phyloP scores from a whole-genome alignment of 2,888 invertebrate genomes.

The Leucophora obtusa region DNA sequence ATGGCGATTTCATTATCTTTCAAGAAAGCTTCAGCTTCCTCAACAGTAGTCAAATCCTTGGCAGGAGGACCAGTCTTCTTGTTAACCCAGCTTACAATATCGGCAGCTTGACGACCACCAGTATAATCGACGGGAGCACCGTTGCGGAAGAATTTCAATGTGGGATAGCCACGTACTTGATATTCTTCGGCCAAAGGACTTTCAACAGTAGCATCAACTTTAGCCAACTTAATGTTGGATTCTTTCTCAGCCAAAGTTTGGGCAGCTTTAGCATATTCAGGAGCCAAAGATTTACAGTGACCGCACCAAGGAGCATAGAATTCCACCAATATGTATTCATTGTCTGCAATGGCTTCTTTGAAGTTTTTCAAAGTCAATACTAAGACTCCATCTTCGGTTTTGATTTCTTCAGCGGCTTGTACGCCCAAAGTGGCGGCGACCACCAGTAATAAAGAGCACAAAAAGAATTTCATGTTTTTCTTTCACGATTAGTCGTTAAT shows the following conservation, averaged over 20 bases:
- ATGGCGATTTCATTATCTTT: slow-evolving; percentile 88
- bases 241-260: slow-evolving; percentile 87
- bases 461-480: slow-evolving; percentile 73
- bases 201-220: slow-evolving; percentile 98
- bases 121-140: slow-evolving; percentile 91
- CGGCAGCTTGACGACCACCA: slow-evolving; percentile 94
- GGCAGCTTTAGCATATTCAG: slow-evolving; percentile 97
- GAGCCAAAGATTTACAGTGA: slow-evolving; percentile 98
- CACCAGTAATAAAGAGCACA: slow-evolving; percentile 74
- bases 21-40: slow-evolving; percentile 90
- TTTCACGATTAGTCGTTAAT: slow-evolving; percentile 13
- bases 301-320: slow-evolving; percentile 99
- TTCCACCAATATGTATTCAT: slow-evolving; percentile 94
- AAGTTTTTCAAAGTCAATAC: slow-evolving; percentile 94
- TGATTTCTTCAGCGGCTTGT: slow-evolving; percentile 81
- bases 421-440: slow-evolving; percentile 71
- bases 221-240: slow-evolving; percentile 92
- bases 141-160: slow-evolving; percentile 96
- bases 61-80: slow-evolving; percentile 99
- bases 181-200: slow-evolving; percentile 92
- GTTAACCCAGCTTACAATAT: slow-evolving; percentile 94
- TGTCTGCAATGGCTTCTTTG: slow-evolving; percentile 86
- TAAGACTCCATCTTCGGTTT: slow-evolving; percentile 91
- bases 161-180: slow-evolving; percentile 96
- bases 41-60: slow-evolving; percentile 86